Percentiles rank a stretch among this genome's conserved stretches.
These are phyloP conservation scores for Oceanodroma tethys DNA, from an alignment of 2,113 vertebrate genomes.

Conservation along the genomic window DNA sequence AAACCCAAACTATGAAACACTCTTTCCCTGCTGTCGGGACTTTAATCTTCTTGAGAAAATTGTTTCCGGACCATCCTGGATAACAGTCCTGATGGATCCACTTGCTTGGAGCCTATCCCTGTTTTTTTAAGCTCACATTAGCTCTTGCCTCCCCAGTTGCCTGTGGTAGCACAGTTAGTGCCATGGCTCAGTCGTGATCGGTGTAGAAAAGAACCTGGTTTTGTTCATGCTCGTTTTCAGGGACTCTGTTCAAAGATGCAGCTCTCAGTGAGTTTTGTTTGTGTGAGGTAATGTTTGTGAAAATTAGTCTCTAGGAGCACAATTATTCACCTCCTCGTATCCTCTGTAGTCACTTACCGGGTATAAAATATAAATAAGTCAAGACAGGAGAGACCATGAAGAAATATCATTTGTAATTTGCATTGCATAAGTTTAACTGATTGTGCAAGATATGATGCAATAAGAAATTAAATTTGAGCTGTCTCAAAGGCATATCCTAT, in stretches of 20 bases:
- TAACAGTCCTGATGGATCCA: neutral
- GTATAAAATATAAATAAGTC: neutral
- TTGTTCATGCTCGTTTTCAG: neutral
- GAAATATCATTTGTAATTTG: neutral
- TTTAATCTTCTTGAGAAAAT: neutral
- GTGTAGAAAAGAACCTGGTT: neutral
- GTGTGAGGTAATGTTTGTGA: neutral
- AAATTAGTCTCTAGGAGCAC: neutral
- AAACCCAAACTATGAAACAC: neutral
- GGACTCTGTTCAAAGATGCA: neutral
- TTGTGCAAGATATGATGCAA: neutral
- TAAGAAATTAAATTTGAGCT: neutral
- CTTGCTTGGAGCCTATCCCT: neutral
- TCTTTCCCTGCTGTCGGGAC: neutral
- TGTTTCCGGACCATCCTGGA: neutral
- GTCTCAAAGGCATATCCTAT: neutral
- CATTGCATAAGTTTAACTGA: neutral
- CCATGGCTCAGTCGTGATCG: accelerated
- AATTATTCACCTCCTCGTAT: neutral
- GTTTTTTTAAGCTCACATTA: neutral
- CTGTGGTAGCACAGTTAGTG: neutral
- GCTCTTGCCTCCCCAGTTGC: neutral
- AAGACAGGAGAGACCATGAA: neutral
- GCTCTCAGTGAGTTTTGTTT: neutral
- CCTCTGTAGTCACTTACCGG: neutral